phyloP scores from a whole-genome alignment of 2,888 invertebrate genomes.

The Drosophila stalkeri region DNA sequence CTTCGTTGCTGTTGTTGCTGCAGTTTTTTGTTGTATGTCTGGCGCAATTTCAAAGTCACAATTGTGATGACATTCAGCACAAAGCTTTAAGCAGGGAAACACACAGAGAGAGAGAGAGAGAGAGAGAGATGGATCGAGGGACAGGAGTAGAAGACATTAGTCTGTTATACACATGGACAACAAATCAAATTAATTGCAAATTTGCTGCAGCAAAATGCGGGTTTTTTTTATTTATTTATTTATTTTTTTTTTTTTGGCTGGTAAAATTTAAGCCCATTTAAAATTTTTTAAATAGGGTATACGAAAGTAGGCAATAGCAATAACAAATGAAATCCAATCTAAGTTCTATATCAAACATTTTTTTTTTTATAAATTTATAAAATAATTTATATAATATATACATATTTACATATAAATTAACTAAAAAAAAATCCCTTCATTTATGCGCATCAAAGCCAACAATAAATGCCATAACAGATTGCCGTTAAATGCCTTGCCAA shows the following conservation, averaged over 20 bases:
- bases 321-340: no score
- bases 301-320: neutral
- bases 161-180: constrained; percentile 17
- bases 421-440: constrained; percentile 24
- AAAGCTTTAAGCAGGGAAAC: neutral
- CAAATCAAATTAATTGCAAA: constrained; percentile 65
- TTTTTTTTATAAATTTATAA: no score
- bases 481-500: constrained; percentile 55
- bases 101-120: neutral
- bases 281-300: neutral
- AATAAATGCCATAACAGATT: constrained; percentile 30
- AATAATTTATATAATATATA: neutral
- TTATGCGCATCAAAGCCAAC: constrained; percentile 34
- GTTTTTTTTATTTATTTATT: constrained; percentile 7
- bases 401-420: neutral
- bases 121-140: neutral
- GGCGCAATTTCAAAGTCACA: constrained; percentile 68
- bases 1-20: constrained; percentile 22
- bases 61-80: constrained; percentile 67
- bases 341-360: no score
- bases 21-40: constrained; percentile 52
- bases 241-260: neutral
- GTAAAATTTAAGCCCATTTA: neutral
- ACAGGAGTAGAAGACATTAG: neutral
- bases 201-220: constrained; percentile 59